These are phyloP conservation scores for Xenopus petersii DNA, from an alignment of 2,797 vertebrate genomes.

Conservation along the genomic window DNA sequence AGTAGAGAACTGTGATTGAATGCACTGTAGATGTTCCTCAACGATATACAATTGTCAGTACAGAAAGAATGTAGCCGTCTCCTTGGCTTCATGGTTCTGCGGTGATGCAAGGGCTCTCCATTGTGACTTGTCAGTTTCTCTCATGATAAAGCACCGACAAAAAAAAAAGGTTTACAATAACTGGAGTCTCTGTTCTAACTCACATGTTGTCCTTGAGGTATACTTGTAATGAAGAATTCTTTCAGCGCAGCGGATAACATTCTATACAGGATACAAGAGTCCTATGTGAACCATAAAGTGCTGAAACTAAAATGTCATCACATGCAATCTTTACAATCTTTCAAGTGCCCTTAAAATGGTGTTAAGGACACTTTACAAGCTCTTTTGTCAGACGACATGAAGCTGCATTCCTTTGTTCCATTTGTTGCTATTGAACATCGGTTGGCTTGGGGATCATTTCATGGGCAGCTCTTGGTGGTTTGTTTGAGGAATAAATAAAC, in stretches of 20 bases:
- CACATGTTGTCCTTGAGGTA: slow-evolving; percentile 3
- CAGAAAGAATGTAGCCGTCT: too few relatives aligned
- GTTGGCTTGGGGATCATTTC: too few relatives aligned
- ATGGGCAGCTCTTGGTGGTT: too few relatives aligned
- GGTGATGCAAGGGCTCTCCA: slow-evolving; percentile 5
- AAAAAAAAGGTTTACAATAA: slow-evolving; percentile 16
- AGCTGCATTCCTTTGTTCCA: slow-evolving; percentile 1
- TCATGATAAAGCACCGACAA: slow-evolving; percentile 16
- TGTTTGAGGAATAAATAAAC: too few relatives aligned
- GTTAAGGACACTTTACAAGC: slow-evolving; percentile 15
- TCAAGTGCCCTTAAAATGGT: slow-evolving; percentile 17
- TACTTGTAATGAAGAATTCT: slow-evolving; percentile 30
- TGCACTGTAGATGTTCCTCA: too few relatives aligned
- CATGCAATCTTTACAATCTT: not conserved
- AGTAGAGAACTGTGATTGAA: too few relatives aligned
- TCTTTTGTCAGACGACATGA: not conserved
- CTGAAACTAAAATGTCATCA: slow-evolving; percentile 1
- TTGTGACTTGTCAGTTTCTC: slow-evolving; percentile 28
- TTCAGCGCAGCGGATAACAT: slow-evolving; percentile 24
- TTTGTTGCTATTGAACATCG: not conserved
- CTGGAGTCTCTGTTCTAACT: not conserved
- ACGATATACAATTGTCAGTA: too few relatives aligned
- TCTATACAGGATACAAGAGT: not conserved
- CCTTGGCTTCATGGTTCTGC: not conserved
- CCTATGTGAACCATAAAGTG: not conserved